Conservation (phyloP, 2,797 vertebrate genomes). For the Fundulus diaphanus region DNA sequence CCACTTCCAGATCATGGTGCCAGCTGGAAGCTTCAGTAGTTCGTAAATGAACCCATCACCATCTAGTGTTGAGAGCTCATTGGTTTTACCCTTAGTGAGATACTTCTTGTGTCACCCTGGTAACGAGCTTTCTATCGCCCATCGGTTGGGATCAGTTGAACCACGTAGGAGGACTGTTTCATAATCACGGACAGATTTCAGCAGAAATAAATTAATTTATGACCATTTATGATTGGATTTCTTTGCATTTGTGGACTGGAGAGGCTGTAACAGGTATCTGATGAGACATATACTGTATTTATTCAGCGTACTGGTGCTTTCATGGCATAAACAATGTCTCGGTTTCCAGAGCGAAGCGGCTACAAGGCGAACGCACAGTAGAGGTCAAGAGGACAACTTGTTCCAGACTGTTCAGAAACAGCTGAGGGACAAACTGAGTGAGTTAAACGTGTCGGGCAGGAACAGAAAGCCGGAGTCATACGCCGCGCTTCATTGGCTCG, state of each 20-base stretch:
- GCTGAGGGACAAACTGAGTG: neutral
- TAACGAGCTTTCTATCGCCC: too few species aligned
- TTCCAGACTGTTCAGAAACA: neutral
- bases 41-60: too few species aligned
- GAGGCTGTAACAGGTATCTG: neutral
- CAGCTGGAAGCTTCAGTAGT: too few species aligned
- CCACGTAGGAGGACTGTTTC: too few species aligned
- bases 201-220: too few species aligned
- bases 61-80: too few species aligned
- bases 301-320: too few species aligned
- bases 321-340: neutral
- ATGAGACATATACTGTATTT: neutral
- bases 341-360: slow-evolving; percentile 15
- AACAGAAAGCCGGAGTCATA: slow-evolving; percentile 17
- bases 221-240: neutral
- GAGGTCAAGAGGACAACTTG: slow-evolving; percentile 20
- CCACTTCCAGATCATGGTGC: too few species aligned
- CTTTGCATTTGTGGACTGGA: neutral
- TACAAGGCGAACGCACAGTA: neutral
- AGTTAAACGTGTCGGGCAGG: neutral
- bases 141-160: too few species aligned
- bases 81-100: too few species aligned
- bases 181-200: too few species aligned
- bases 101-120: too few species aligned
- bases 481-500: slow-evolving; percentile 25